Conservation (phyloP, 2,113 vertebrate species). For the Anser cygnoides region DNA sequence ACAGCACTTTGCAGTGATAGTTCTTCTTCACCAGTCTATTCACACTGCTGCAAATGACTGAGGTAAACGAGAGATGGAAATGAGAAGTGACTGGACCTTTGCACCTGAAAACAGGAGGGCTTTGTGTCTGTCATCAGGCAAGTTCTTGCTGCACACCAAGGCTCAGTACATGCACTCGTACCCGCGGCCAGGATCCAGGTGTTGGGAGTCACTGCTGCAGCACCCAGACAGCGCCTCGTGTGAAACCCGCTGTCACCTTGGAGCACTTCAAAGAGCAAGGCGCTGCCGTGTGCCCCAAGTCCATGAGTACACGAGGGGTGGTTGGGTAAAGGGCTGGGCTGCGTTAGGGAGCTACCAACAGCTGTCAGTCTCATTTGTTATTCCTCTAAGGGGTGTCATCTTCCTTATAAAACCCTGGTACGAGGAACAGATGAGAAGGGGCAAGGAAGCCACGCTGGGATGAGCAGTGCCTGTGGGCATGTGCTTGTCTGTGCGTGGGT, state of each 20-base stretch:
- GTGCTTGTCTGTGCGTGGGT: too few relatives aligned
- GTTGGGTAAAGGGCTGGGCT: background rate
- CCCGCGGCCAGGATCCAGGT: background rate
- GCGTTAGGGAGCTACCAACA: background rate
- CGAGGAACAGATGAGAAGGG: background rate
- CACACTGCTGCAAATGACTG: background rate
- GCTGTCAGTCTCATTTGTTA: background rate
- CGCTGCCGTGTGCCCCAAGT: background rate
- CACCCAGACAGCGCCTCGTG: rapidly evolving
- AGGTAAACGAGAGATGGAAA: background rate
- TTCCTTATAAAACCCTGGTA: background rate
- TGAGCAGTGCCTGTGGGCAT: too few relatives aligned
- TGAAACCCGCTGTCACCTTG: background rate
- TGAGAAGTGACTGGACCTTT: background rate
- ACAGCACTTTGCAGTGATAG: background rate
- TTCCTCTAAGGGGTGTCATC: background rate
- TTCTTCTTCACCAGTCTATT: background rate
- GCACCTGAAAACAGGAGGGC: background rate
- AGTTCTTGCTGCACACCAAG: background rate
- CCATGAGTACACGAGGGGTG: rapidly evolving
- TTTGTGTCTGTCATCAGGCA: background rate
- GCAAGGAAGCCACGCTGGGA: too few relatives aligned
- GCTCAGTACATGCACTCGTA: rapidly evolving
- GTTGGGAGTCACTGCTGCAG: background rate
- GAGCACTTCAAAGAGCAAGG: background rate